A percentile compares a stretch with the other conserved stretches of the same genome.
Conservation (phyloP, 2,113 vertebrate genomes). For the Eretmochelys imbricata region DNA sequence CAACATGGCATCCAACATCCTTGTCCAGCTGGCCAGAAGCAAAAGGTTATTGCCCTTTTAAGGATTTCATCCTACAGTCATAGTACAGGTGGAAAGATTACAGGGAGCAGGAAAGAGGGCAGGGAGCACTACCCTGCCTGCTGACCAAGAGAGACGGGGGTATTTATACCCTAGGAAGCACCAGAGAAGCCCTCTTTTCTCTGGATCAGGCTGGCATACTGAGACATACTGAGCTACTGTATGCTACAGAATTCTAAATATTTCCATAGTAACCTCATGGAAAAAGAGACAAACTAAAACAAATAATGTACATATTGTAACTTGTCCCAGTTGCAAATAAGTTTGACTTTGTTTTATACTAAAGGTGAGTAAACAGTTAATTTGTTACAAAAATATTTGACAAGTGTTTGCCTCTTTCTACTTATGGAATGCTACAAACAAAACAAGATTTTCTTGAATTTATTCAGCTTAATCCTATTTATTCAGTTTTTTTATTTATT, state of each 20-base stretch:
- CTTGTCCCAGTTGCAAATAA: not conserved
- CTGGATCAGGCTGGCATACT: no score
- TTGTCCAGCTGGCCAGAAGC: not conserved
- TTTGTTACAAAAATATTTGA: not conserved
- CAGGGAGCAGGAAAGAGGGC: not conserved
- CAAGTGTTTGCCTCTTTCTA: not conserved
- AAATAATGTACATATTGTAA: not conserved
- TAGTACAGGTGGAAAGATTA: not conserved
- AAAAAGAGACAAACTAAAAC: not conserved
- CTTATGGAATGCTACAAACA: no score
- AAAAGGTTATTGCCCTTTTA: not conserved
- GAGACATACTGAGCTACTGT: not conserved
- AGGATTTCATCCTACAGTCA: not conserved
- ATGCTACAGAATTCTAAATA: not conserved
- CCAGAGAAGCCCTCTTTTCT: no score
- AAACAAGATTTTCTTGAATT: not conserved
- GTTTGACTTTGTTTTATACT: not conserved
- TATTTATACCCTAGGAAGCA: not conserved
- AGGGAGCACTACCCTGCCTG: not conserved
- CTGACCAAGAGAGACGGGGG: not conserved
- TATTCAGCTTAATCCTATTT: not conserved
- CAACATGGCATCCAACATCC: not conserved
- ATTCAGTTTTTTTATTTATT: not conserved
- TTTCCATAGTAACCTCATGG: not conserved
- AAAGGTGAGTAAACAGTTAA: no score